Evolutionary conservation across 1,140 invertebrate genomes (phyloP).

Genomic region (Ceratina calcarata): DNA sequence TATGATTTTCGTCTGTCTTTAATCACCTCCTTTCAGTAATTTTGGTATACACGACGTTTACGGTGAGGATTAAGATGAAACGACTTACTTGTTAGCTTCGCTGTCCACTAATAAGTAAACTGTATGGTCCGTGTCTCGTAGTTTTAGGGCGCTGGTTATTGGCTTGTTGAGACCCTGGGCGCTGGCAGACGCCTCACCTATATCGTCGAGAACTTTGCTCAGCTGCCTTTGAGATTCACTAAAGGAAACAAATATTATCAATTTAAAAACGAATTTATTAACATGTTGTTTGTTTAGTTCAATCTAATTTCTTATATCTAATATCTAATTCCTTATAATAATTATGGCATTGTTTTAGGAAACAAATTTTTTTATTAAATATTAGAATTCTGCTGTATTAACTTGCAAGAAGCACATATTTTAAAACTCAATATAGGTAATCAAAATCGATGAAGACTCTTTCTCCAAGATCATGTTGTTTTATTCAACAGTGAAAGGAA

Average conservation of each 20-base stretch:
- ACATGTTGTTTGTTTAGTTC: too few species aligned
- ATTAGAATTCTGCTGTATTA: too few species aligned
- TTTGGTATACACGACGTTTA: not conserved
- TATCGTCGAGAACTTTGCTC: slow-evolving; percentile 84
- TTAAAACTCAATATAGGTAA: too few species aligned
- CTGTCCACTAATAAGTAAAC: slow-evolving; percentile 86
- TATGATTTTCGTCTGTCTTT: too few species aligned
- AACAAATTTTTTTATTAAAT: too few species aligned
- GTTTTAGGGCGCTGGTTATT: slow-evolving; percentile 85
- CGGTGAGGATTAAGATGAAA: not conserved
- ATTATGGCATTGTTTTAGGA: too few species aligned
- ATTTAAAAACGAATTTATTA: not conserved
- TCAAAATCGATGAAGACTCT: too few species aligned
- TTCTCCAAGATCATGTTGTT: not conserved
- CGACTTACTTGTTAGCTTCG: slow-evolving; percentile 82
- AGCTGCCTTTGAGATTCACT: slow-evolving; percentile 85
- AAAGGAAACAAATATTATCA: slow-evolving; percentile 70
- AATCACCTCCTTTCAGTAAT: not conserved
- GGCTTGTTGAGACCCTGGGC: slow-evolving; percentile 88
- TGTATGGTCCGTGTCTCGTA: slow-evolving; percentile 85
- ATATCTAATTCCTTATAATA: too few species aligned
- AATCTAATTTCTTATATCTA: too few species aligned
- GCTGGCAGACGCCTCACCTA: slow-evolving; percentile 86
- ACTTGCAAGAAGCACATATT: not conserved
- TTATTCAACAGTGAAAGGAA: not conserved